Percentiles rank a stretch among this genome's conserved stretches.
phyloP scores from a whole-genome alignment of 2,888 invertebrate genomes.

The Hanleya hanleyi region DNA sequence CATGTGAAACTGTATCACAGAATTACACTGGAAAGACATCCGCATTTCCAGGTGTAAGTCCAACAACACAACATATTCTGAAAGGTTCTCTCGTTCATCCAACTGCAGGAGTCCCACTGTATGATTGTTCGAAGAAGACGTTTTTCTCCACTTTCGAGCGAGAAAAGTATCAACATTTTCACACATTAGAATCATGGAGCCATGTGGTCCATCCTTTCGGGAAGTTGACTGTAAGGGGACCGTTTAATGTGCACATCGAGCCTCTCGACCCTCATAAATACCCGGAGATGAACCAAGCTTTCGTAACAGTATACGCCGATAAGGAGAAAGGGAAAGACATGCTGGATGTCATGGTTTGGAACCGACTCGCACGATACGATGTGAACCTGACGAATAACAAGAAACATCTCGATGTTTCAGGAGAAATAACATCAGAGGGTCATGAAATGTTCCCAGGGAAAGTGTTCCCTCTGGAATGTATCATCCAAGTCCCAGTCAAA shows the following conservation, averaged over 20 bases:
- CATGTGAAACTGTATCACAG: too few relatives aligned
- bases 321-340: neutral
- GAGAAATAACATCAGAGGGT: neutral
- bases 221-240: neutral
- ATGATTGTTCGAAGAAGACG: too few relatives aligned
- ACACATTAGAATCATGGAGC: neutral
- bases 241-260: neutral
- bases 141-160: too few relatives aligned
- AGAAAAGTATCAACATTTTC: neutral
- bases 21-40: too few relatives aligned
- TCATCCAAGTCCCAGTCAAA: neutral
- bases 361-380: neutral
- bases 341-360: neutral
- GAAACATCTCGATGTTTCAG: neutral
- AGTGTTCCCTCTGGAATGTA: neutral
- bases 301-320: neutral
- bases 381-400: neutral
- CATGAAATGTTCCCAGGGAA: neutral
- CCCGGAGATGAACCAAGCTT: neutral
- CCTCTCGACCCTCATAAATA: neutral
- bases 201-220: neutral
- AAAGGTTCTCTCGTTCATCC: too few relatives aligned
- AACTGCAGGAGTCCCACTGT: too few relatives aligned
- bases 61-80: too few relatives aligned
- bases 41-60: too few relatives aligned